Percentiles rank a stretch among this genome's conserved stretches.
phyloP scores from a whole-genome alignment of 2,888 invertebrate species.

The Yponomeuta plumbellus region DNA sequence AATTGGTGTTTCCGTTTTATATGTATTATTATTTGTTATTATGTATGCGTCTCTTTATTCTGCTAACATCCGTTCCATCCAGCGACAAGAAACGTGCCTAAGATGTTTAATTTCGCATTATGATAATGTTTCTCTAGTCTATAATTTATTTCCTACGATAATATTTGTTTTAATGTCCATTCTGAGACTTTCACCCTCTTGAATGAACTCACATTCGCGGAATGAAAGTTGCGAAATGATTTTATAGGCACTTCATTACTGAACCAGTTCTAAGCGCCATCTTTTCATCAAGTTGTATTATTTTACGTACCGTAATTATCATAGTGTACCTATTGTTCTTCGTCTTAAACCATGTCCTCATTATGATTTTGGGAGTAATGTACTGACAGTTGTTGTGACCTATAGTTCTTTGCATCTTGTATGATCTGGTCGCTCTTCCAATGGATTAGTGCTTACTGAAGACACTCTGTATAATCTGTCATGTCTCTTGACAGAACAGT shows the following conservation, averaged over 20 bases:
- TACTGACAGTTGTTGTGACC: neutral
- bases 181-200: neutral
- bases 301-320: slow-evolving; percentile 5
- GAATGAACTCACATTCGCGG: neutral
- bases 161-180: neutral
- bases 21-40: neutral
- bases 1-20: neutral
- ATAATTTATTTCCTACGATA: neutral
- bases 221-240: neutral
- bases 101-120: slow-evolving; percentile 8
- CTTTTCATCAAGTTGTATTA: slow-evolving; percentile 6
- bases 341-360: neutral
- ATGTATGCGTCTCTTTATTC: neutral
- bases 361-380: slow-evolving; percentile 4
- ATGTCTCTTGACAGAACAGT: slow-evolving; percentile 8
- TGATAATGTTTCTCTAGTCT: neutral
- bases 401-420: neutral
- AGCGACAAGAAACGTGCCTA: neutral
- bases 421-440: neutral
- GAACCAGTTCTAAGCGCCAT: neutral
- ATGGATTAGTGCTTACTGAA: neutral
- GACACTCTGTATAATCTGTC: neutral
- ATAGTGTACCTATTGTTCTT: slow-evolving; percentile 10
- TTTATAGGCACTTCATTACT: neutral
- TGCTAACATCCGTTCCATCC: neutral